Percentiles rank a stretch among this genome's conserved stretches.
phyloP scores from a whole-genome alignment of 2,113 vertebrate genomes.

The Lipophrys pholis region DNA sequence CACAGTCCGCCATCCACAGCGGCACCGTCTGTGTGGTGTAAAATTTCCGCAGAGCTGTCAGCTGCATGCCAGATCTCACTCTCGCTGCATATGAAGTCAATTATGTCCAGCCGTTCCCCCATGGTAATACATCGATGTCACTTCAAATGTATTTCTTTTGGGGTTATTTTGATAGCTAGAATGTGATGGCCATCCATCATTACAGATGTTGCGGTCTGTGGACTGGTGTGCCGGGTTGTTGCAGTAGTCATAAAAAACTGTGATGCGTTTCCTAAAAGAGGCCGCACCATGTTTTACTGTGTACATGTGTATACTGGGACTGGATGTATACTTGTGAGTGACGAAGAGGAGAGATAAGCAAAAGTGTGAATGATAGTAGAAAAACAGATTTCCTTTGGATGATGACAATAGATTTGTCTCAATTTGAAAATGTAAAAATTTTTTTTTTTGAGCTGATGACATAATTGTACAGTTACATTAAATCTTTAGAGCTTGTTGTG shows the following conservation, averaged over 20 bases:
- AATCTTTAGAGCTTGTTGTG: too few relatives aligned
- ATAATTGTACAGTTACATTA: too few relatives aligned
- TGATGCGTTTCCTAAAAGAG: conserved; percentile 43
- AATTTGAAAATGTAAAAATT: too few relatives aligned
- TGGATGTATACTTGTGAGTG: not conserved
- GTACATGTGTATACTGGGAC: not conserved
- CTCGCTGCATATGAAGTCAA: conserved; percentile 69
- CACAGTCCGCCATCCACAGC: conserved; percentile 30
- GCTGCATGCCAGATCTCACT: conserved; percentile 66
- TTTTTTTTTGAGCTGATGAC: too few relatives aligned
- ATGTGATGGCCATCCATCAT: conserved; percentile 71
- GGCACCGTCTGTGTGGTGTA: conserved; percentile 33
- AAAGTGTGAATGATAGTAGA: not conserved
- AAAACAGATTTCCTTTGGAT: too few relatives aligned
- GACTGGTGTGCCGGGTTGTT: conserved; percentile 54
- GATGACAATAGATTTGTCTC: too few relatives aligned
- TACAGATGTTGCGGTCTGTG: conserved; percentile 61
- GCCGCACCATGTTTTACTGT: conserved; percentile 10
- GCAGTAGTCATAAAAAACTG: conserved; percentile 43
- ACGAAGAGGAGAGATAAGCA: not conserved
- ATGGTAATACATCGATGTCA: conserved; percentile 68
- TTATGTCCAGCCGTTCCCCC: conserved; percentile 67
- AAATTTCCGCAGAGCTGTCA: conserved; percentile 61
- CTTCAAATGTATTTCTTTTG: conserved; percentile 68
- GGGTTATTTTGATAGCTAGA: conserved; percentile 63